phyloP scores from a whole-genome alignment of 2,113 vertebrate genomes.

The Sigmodon hispidus region DNA sequence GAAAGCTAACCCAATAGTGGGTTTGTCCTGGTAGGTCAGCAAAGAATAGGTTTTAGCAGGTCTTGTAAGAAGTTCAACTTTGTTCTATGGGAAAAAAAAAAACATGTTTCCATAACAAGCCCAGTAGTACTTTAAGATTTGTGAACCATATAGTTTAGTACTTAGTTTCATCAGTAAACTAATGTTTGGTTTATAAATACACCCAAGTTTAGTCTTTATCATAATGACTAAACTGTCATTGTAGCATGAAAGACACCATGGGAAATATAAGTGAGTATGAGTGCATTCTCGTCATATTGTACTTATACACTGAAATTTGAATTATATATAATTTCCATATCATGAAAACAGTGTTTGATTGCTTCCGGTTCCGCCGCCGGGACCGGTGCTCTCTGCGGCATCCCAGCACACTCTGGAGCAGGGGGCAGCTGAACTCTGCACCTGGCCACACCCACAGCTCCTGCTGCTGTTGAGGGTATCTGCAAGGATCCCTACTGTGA shows the following conservation, averaged over 20 bases:
- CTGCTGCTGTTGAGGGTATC: too few relatives aligned
- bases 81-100: background rate
- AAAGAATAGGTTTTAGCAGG: background rate
- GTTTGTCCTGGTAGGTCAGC: background rate
- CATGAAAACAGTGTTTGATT: background rate
- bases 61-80: background rate
- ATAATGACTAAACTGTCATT: background rate
- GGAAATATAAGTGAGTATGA: background rate
- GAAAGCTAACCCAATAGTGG: background rate
- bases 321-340: background rate
- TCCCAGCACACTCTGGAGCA: too few relatives aligned
- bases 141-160: background rate
- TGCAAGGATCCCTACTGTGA: too few relatives aligned
- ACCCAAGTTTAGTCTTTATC: background rate
- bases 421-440: too few relatives aligned
- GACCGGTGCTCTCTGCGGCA: too few relatives aligned
- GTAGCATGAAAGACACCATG: background rate
- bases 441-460: too few relatives aligned
- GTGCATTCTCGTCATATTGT: background rate
- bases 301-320: background rate
- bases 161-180: background rate
- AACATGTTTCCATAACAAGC: background rate
- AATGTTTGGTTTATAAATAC: background rate
- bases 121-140: background rate
- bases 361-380: too few relatives aligned